Base-by-base conservation (phyloP, 1,140 invertebrate species). In the Idris sp. region DNA sequence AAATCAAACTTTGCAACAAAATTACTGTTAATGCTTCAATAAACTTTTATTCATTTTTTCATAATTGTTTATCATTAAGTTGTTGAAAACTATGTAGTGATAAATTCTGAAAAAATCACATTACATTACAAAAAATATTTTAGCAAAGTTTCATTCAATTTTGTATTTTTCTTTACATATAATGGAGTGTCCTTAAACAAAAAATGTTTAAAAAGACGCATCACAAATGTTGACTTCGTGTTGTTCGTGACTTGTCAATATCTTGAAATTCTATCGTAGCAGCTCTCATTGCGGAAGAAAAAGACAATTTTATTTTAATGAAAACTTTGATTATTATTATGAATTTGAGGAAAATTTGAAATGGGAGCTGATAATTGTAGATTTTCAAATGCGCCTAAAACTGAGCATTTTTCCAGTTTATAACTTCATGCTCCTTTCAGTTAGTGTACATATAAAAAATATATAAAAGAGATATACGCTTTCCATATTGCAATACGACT, bases 401-500 rank as follows among this genome's bases (percentile, higher is more conserved):
- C n/a, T n/a, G 46, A 65, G 30, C 22, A 53, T 44, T 72, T 62
- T 36, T 73, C 15, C 26, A 36, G 31, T 64, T 30, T 38, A 49
- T 13, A 44, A 51, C 33, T 69, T 44, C 22, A 79, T 78, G 80
- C 77, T 79, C 72, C 80, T 82, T 84, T 78, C 76, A 81, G 74
- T 84, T 81, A 79, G 79, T 65, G 46, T 64, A 61, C 78, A 84
- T 84, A 86, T 86, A 86, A 84, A 86, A 76, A 78, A 86, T 85
- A 86, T 86, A 86, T 86, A n/a, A n/a, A 85, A 82, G 79, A 79
- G 84, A 82, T 83, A 85, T 81, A 80, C 84, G 82, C 79, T 82
- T 82, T 83, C 76, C 80, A 73, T 82, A 84, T 83, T 80, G 81
- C 81, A 83, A 83, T 85, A 82, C 76, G 71, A 78, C 83, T 81